phyloP scores from a whole-genome alignment of 2,888 invertebrate genomes.

The Apantesis nais region DNA sequence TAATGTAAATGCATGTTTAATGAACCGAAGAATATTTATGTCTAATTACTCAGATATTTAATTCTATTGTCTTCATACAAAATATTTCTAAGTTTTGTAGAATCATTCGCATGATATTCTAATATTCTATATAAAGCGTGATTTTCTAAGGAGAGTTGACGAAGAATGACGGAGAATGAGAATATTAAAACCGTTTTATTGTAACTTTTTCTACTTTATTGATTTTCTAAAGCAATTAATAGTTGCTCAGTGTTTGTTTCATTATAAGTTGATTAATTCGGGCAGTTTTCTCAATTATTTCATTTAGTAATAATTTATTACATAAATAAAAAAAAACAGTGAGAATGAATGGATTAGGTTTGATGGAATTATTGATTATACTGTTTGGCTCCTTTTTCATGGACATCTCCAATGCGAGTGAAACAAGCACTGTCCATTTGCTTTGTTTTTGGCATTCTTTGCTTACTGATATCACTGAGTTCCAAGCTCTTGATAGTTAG shows the following conservation, averaged over 20 bases:
- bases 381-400: neutral
- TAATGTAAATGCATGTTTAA: constrained; percentile 3
- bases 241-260: neutral
- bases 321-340: too few species aligned
- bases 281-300: neutral
- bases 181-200: neutral
- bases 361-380: too few species aligned
- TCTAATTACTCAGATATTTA: neutral
- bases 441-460: too few species aligned
- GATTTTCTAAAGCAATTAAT: neutral
- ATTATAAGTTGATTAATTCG: neutral
- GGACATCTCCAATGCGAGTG: neutral
- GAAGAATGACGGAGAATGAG: neutral
- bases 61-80: neutral
- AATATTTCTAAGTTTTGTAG: neutral
- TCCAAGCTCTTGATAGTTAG: too few species aligned
- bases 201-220: neutral
- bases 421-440: neutral
- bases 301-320: too few species aligned
- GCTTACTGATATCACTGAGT: too few species aligned
- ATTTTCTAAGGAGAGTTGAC: constrained; percentile 4
- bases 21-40: neutral
- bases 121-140: neutral
- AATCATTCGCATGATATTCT: constrained; percentile 9
- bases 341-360: neutral